phyloP scores from a whole-genome alignment of 2,113 vertebrate species.

The Alethe castanea region DNA sequence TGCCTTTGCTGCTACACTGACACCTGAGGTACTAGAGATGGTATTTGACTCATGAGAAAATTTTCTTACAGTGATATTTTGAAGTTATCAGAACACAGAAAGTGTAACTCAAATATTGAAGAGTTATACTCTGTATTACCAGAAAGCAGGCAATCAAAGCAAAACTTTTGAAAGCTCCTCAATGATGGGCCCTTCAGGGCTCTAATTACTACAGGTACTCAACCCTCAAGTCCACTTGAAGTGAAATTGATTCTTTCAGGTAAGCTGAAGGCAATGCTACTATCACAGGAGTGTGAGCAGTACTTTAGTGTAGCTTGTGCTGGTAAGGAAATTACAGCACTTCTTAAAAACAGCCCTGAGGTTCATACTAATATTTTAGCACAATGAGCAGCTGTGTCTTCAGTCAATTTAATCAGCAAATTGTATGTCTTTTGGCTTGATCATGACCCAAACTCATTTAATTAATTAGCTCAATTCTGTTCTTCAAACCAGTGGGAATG shows the following conservation, averaged over 20 bases:
- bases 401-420: not conserved
- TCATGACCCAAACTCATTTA: not conserved
- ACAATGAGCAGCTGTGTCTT: not conserved
- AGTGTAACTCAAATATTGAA: not conserved
- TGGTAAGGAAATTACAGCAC: not conserved
- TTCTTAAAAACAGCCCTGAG: not conserved
- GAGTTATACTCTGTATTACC: not conserved
- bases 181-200: not conserved
- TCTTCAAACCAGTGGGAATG: not conserved
- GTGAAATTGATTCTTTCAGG: not conserved
- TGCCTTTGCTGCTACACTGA: not conserved
- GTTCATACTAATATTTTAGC: not conserved
- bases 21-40: not conserved
- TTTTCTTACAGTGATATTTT: not conserved
- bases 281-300: not conserved
- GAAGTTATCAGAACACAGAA: not conserved
- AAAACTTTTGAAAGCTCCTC: not conserved
- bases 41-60: not conserved
- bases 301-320: not conserved
- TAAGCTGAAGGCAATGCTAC: not conserved
- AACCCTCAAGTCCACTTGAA: not conserved
- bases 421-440: not conserved
- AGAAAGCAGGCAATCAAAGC: not conserved
- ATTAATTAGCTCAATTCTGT: not conserved
- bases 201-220: not conserved